phyloP scores from a whole-genome alignment of 2,113 vertebrate genomes.

The Neotragus pygmaeus region DNA sequence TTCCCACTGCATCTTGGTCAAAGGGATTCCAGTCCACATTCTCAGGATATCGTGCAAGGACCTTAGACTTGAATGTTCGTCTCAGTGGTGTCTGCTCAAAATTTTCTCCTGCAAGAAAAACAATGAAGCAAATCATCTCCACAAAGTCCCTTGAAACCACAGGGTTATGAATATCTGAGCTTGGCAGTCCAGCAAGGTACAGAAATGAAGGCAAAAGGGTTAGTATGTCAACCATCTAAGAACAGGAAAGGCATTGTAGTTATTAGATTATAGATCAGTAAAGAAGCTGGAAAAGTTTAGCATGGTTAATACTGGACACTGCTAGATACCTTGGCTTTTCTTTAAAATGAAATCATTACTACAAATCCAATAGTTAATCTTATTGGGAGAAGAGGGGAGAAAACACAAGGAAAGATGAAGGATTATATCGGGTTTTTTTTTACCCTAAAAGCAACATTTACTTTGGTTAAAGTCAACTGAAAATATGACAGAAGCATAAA shows the following conservation, averaged over 20 bases:
- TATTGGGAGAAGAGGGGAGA: constrained; percentile 27
- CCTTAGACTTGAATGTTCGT: constrained; percentile 99
- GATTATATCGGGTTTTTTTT: neutral
- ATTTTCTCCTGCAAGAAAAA: constrained; percentile 91
- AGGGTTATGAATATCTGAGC: neutral
- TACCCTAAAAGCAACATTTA: neutral
- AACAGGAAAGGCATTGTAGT: constrained; percentile 74
- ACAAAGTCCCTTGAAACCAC: constrained; percentile 10
- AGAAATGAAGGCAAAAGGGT: constrained; percentile 72
- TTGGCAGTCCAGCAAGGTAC: constrained; percentile 67
- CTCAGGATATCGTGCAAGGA: constrained; percentile 97
- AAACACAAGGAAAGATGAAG: constrained; percentile 37
- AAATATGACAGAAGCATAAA: constrained; percentile 33
- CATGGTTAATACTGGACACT: constrained; percentile 44
- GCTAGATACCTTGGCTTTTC: constrained; percentile 68
- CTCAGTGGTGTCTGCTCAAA: constrained; percentile 98
- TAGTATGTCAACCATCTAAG: constrained; percentile 76
- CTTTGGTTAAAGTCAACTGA: constrained; percentile 43
- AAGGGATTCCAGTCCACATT: constrained; percentile 99
- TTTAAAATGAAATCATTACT: constrained; percentile 27
- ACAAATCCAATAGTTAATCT: constrained; percentile 37
- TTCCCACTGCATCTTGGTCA: constrained; percentile 99
- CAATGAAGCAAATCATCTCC: constrained; percentile 53
- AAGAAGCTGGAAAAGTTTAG: constrained; percentile 74
- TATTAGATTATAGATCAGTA: constrained; percentile 63